Conservation (phyloP, 2,113 vertebrate species). For the Meles meles region DNA sequence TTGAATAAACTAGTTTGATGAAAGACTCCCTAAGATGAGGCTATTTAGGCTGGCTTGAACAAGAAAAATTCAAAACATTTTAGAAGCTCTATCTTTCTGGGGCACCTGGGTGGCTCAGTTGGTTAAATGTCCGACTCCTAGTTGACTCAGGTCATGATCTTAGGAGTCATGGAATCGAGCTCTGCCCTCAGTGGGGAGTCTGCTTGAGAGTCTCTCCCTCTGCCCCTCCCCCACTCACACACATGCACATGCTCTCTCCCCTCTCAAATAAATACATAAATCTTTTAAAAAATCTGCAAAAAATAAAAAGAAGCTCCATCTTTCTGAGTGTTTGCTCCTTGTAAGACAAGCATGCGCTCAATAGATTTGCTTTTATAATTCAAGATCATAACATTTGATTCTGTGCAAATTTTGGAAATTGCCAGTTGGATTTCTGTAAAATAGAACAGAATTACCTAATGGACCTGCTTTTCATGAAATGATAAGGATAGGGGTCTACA, state of each 20-base stretch:
- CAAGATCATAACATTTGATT: neutral
- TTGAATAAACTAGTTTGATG: neutral
- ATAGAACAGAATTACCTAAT: neutral
- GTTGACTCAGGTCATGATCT: neutral
- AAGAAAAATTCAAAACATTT: constrained; percentile 22
- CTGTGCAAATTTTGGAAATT: neutral
- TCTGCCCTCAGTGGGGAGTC: neutral
- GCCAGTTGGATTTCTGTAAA: neutral
- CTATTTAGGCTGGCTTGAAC: neutral
- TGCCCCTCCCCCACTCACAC: neutral
- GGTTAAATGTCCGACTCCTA: neutral
- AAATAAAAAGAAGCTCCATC: neutral
- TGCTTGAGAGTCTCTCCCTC: neutral
- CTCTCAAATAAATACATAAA: neutral
- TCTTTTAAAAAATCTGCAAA: neutral
- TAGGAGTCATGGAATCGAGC: neutral
- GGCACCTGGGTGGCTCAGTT: neutral
- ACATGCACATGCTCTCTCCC: neutral
- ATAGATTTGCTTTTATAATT: constrained; percentile 1
- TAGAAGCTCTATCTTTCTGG: neutral
- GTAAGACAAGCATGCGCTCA: neutral
- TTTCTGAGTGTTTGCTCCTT: neutral
- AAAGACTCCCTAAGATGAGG: neutral
- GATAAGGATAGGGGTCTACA: neutral
- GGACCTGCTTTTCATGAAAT: neutral